These are phyloP conservation scores for Esox lucius DNA, from an alignment of 2,797 vertebrate species.

Conservation along the genomic window DNA sequence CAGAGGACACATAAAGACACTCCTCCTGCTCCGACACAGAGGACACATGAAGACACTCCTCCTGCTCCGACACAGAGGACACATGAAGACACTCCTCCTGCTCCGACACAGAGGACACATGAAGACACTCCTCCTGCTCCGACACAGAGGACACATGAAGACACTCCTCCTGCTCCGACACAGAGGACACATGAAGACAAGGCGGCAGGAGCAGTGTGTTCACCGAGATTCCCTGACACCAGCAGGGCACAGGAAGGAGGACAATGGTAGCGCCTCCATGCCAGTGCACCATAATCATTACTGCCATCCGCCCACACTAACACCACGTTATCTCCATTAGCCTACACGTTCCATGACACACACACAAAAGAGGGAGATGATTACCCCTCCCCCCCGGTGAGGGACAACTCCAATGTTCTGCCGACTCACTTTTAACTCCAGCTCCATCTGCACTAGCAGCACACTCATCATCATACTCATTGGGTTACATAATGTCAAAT, in stretches of 20 bases:
- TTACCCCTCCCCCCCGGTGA: no score
- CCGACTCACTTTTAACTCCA: conserved; percentile 15
- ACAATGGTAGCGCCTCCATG: neutral
- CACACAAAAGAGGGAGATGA: neutral
- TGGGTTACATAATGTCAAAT: neutral
- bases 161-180: no score
- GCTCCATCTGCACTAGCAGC: neutral
- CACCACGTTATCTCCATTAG: conserved; percentile 12
- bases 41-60: no score
- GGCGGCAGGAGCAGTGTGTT: no score
- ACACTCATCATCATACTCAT: neutral
- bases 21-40: neutral
- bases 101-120: no score
- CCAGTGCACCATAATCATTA: conserved; percentile 9
- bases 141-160: no score
- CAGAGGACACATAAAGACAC: no score
- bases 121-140: no score
- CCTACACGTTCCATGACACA: neutral
- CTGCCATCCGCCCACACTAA: conserved; percentile 19
- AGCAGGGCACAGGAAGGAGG: neutral
- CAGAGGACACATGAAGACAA: no score
- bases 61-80: no score
- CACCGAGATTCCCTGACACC: no score
- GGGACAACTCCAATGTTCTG: neutral
- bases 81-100: no score